Evolutionary conservation across 2,113 vertebrate species (phyloP).

Genomic region (Tragelaphus imberbis): DNA sequence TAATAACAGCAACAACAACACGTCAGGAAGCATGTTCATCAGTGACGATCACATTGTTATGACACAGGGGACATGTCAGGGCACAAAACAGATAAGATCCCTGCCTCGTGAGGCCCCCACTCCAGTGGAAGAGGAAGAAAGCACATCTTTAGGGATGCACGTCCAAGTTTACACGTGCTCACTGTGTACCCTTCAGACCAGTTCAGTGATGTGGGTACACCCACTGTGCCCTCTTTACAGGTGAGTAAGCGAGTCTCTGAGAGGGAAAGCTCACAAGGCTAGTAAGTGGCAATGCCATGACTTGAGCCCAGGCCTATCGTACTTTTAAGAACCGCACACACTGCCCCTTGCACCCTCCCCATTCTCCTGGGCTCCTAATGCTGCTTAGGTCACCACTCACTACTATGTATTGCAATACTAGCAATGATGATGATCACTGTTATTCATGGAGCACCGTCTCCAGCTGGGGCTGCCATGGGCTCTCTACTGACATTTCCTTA

Average conservation of each 20-base stretch:
- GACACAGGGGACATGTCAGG: background rate
- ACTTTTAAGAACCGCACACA: background rate
- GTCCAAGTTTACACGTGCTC: background rate
- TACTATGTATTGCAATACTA: no score
- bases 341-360: background rate
- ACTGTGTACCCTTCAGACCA: background rate
- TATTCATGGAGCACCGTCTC: background rate
- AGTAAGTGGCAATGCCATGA: background rate
- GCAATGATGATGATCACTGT: rapidly evolving
- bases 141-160: background rate
- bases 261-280: background rate
- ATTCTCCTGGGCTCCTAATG: background rate
- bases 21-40: no score
- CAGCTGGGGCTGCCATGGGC: background rate
- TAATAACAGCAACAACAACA: background rate
- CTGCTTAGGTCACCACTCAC: background rate
- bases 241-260: background rate
- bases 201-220: background rate
- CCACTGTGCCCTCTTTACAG: background rate
- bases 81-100: background rate
- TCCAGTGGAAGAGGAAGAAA: background rate
- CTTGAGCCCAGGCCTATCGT: background rate
- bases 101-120: background rate
- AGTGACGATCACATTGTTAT: rapidly evolving
- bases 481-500: background rate